These are phyloP conservation scores for Bucorvus abyssinicus DNA, from an alignment of 2,797 vertebrate species.

Conservation along the genomic window DNA sequence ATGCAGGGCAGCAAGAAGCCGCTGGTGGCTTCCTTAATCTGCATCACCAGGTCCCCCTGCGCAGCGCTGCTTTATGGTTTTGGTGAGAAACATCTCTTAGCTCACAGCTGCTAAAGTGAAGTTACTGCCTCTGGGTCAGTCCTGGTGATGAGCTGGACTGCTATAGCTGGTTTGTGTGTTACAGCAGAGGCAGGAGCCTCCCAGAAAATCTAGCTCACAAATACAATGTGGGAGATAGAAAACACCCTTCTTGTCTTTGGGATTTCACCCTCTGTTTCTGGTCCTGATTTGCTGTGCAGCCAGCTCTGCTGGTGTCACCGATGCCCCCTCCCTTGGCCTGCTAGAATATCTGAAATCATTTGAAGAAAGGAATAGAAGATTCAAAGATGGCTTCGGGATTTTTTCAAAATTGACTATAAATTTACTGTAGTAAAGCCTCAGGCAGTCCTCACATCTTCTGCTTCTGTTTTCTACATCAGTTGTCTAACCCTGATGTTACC, in stretches of 20 bases:
- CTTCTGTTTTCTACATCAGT: neutral
- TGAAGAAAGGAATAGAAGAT: neutral
- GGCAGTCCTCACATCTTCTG: neutral
- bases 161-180: neutral
- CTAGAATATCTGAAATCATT: neutral
- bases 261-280: neutral
- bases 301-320: neutral
- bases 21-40: neutral
- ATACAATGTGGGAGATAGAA: neutral
- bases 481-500: neutral
- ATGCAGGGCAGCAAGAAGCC: slow-evolving; percentile 29
- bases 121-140: neutral
- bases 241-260: neutral
- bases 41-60: neutral
- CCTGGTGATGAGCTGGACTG: neutral
- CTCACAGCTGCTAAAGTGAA: neutral
- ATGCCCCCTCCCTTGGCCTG: neutral
- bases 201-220: neutral
- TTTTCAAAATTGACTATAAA: neutral
- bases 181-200: neutral
- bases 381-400: neutral
- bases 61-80: neutral
- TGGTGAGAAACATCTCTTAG: neutral
- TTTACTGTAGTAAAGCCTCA: neutral
- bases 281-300: neutral